phyloP scores from a whole-genome alignment of 2,113 vertebrate species.

The Dolichotis patagonum region DNA sequence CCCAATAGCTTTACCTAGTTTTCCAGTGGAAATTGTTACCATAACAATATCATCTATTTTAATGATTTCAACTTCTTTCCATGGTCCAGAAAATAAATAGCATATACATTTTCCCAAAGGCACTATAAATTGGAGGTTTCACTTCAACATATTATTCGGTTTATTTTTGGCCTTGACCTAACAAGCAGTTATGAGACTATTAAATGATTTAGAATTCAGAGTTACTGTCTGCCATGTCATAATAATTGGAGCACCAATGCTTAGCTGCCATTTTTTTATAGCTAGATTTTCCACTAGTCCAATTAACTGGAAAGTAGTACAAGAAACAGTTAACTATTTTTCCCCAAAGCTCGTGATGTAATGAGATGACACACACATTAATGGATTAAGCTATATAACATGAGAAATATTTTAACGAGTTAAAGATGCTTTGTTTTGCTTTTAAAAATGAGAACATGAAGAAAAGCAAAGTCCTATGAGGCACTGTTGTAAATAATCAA shows the following conservation, averaged over 20 bases:
- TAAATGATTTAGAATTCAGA: neutral
- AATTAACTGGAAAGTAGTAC: neutral
- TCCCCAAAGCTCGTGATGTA: neutral
- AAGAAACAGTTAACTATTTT: neutral
- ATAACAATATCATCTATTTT: conserved; percentile 25
- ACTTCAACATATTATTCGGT: conserved; percentile 19
- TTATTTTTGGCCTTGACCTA: conserved; percentile 56
- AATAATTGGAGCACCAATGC: neutral
- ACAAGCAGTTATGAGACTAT: conserved; percentile 17
- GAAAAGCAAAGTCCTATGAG: neutral
- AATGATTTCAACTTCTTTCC: conserved; percentile 43
- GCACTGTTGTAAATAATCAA: neutral
- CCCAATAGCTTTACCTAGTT: neutral
- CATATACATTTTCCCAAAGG: conserved; percentile 29
- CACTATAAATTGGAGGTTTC: neutral
- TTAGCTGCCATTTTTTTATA: neutral
- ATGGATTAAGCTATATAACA: neutral
- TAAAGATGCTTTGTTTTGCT: neutral
- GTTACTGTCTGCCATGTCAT: neutral
- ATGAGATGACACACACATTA: neutral
- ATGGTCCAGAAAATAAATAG: neutral
- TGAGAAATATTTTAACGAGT: neutral
- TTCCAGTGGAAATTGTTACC: conserved; percentile 23
- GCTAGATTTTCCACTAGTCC: neutral
- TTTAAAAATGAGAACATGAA: neutral